phyloP scores from a whole-genome alignment of 1,140 invertebrate genomes.

The Eurytemora carolleeae region DNA sequence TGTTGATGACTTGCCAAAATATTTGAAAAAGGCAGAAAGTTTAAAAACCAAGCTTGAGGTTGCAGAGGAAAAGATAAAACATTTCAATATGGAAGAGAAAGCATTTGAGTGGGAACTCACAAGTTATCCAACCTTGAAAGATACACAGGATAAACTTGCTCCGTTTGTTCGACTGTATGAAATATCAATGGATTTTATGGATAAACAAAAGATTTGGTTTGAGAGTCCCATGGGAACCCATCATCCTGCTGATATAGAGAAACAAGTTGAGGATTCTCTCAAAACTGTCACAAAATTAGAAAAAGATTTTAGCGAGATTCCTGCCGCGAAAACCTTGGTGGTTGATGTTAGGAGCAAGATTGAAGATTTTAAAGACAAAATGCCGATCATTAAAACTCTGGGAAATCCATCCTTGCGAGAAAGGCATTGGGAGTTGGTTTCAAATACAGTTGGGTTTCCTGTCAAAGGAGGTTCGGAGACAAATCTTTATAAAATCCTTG shows the following conservation, averaged over 20 bases:
- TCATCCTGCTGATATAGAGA: constrained; percentile 70
- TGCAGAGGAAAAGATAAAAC: constrained; percentile 60
- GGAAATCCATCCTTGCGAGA: constrained; percentile 83
- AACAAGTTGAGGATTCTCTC: constrained; percentile 37
- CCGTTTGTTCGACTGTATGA: constrained; percentile 81
- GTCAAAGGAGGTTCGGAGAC: constrained; percentile 63
- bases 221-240: constrained; percentile 55
- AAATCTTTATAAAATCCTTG: constrained; percentile 71
- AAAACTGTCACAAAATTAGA: constrained; percentile 13
- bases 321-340: constrained; percentile 3
- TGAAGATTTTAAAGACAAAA: constrained; percentile 68
- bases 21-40: constrained; percentile 52
- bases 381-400: constrained; percentile 72
- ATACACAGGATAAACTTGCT: constrained; percentile 42
- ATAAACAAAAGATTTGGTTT: constrained; percentile 63
- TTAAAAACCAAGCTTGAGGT: constrained; percentile 44
- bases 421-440: constrained; percentile 87
- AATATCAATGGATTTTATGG: constrained; percentile 58
- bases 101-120: constrained; percentile 73
- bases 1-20: constrained; percentile 59
- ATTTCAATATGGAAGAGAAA: constrained; percentile 76
- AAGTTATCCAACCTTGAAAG: constrained; percentile 59
- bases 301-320: constrained; percentile 11
- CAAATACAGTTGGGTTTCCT: constrained; percentile 81
- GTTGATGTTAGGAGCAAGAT: constrained; percentile 43